These are phyloP conservation scores for Brachyistius frenatus DNA, from an alignment of 2,113 vertebrate genomes.

Conservation along the genomic window DNA sequence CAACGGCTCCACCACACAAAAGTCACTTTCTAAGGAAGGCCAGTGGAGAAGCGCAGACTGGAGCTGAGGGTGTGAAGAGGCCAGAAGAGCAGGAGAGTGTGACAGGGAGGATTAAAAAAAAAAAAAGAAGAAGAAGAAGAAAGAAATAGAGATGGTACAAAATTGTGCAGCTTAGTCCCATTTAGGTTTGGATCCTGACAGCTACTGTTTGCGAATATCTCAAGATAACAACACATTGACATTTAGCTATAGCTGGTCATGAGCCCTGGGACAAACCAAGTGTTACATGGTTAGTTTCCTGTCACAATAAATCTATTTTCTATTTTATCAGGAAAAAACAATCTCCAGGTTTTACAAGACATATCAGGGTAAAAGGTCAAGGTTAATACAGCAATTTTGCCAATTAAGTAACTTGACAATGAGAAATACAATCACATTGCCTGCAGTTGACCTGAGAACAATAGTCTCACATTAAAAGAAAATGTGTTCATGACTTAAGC, in stretches of 20 bases:
- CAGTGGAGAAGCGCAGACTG: constrained; percentile 53
- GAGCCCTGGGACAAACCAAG: background rate
- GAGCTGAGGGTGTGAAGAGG: constrained; percentile 40
- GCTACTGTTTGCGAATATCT: constrained; percentile 17
- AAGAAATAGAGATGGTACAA: constrained; percentile 30
- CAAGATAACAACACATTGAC: background rate
- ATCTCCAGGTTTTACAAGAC: constrained; percentile 19
- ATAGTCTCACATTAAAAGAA: background rate
- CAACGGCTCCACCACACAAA: constrained; percentile 62
- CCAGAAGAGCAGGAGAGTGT: constrained; percentile 39
- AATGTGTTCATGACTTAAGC: background rate
- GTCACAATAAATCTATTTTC: constrained; percentile 8
- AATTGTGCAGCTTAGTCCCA: constrained; percentile 1
- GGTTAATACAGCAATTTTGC: constrained; percentile 58
- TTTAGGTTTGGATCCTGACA: constrained; percentile 23
- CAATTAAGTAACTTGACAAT: constrained; percentile 52
- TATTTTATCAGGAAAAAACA: constrained; percentile 7
- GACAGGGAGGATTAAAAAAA: constrained; percentile 12
- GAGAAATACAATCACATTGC: constrained; percentile 53
- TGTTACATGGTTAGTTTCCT: constrained; percentile 4
- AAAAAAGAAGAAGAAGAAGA: background rate
- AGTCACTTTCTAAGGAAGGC: constrained; percentile 66
- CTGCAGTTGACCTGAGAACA: background rate
- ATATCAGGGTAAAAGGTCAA: constrained; percentile 46
- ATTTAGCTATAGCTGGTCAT: background rate